These are phyloP conservation scores for Romanogobio albipinnatus DNA, from an alignment of 2,113 vertebrate species.

Conservation along the genomic window DNA sequence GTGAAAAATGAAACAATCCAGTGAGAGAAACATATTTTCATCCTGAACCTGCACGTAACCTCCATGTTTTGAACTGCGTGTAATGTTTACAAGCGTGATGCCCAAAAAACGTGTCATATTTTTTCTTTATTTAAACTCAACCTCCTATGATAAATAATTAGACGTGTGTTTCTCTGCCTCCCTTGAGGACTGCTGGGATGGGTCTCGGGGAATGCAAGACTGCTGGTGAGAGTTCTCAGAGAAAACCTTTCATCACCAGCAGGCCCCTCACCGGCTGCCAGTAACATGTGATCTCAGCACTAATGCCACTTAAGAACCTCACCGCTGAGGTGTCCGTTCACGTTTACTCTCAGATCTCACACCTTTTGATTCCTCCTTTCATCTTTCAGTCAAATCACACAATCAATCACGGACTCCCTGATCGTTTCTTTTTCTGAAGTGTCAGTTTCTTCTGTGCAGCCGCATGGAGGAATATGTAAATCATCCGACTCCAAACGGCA, in stretches of 20 bases:
- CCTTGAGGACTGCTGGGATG: slow-evolving; percentile 20
- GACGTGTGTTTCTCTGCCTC: slow-evolving; percentile 11
- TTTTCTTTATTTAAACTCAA: slow-evolving; percentile 29
- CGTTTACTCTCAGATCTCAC: slow-evolving; percentile 31
- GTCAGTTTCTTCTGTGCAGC: slow-evolving; percentile 52
- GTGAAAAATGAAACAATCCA: not conserved
- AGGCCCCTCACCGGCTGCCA: slow-evolving; percentile 35
- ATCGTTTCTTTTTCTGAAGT: slow-evolving; percentile 52
- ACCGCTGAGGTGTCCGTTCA: slow-evolving; percentile 29
- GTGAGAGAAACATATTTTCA: not conserved
- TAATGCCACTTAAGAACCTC: slow-evolving; percentile 42
- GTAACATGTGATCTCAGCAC: slow-evolving; percentile 36
- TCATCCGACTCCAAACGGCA: slow-evolving; percentile 33
- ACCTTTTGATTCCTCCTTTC: slow-evolving; percentile 37
- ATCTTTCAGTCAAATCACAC: slow-evolving; percentile 42
- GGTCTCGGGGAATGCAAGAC: slow-evolving; percentile 39
- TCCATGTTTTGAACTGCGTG: not conserved
- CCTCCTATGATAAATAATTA: slow-evolving; percentile 43
- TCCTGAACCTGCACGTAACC: not conserved
- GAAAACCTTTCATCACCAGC: slow-evolving; percentile 29
- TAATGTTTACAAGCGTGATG: slow-evolving; percentile 14
- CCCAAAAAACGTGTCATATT: not conserved
- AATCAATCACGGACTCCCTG: slow-evolving; percentile 44
- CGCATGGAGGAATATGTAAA: slow-evolving; percentile 49
- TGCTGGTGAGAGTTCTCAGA: slow-evolving; percentile 8